These are phyloP conservation scores for Alectoris magna DNA, from an alignment of 2,797 vertebrate species.

Conservation along the genomic window DNA sequence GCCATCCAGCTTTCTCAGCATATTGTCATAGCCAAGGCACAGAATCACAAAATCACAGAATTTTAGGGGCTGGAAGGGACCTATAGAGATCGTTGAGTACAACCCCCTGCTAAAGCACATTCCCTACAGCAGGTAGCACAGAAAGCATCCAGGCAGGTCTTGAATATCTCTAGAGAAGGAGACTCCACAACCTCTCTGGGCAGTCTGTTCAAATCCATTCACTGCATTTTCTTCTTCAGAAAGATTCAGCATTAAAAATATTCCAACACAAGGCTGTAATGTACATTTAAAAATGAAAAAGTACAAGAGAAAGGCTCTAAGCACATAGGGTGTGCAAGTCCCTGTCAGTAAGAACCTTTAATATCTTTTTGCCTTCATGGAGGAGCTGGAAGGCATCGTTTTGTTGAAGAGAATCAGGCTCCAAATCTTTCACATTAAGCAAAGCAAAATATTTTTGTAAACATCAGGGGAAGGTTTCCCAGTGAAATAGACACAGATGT, in stretches of 20 bases:
- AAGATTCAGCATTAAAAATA: background rate
- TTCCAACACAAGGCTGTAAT: background rate
- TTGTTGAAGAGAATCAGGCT: constrained; percentile 8
- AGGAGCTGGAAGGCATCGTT: background rate
- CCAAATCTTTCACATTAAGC: constrained; percentile 4
- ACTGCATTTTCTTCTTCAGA: background rate
- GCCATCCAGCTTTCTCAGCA: background rate
- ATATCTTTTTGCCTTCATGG: background rate
- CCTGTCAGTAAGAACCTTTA: background rate
- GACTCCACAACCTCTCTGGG: too few species aligned
- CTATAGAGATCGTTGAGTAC: too few species aligned
- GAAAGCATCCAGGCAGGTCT: too few species aligned
- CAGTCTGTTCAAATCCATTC: background rate
- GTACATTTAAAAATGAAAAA: background rate
- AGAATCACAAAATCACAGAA: too few species aligned
- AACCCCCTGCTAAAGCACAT: too few species aligned
- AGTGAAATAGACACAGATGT: constrained; percentile 50
- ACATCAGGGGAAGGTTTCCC: constrained; percentile 32
- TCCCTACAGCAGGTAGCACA: too few species aligned
- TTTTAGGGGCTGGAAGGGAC: too few species aligned
- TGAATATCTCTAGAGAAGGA: too few species aligned
- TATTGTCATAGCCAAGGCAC: background rate
- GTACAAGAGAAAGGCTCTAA: background rate
- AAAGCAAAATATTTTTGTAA: constrained; percentile 33
- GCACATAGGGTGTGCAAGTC: background rate